Conservation (phyloP, 2,888 invertebrate species). For the Falcaria lacertinaria region DNA sequence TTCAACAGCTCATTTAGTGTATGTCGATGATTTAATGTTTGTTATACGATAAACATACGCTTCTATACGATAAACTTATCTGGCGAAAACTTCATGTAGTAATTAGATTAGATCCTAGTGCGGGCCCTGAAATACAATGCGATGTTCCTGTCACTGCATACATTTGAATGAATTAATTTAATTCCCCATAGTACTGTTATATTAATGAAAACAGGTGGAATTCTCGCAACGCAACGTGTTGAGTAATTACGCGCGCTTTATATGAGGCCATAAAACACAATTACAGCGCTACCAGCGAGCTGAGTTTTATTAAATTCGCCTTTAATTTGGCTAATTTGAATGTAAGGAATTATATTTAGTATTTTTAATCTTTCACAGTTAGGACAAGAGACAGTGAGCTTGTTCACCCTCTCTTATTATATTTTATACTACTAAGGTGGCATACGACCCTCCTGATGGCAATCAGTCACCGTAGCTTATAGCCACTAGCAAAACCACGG, state of each 20-base stretch:
- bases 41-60: too few species aligned
- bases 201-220: constrained; percentile 35
- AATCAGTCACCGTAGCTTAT: too few species aligned
- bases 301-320: not conserved
- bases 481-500: too few species aligned
- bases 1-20: too few species aligned
- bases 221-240: constrained; percentile 21
- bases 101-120: not conserved
- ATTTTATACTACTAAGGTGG: too few species aligned
- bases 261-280: constrained; percentile 19
- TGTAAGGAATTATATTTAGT: too few species aligned
- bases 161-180: constrained; percentile 33
- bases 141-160: constrained; percentile 8
- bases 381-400: too few species aligned
- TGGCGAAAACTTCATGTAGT: not conserved
- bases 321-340: not conserved
- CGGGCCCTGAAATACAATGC: not conserved
- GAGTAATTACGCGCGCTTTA: constrained; percentile 21
- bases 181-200: constrained; percentile 18
- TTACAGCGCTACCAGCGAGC: not conserved
- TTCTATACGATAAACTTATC: not conserved
- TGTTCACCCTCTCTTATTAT: too few species aligned
- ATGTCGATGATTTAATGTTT: too few species aligned
- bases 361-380: too few species aligned
- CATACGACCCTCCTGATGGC: too few species aligned